A percentile compares a stretch with the other conserved stretches of the same genome.
Evolutionary conservation across 1,140 invertebrate genomes (phyloP).

Genomic region (Ostrea denselamellosa): DNA sequence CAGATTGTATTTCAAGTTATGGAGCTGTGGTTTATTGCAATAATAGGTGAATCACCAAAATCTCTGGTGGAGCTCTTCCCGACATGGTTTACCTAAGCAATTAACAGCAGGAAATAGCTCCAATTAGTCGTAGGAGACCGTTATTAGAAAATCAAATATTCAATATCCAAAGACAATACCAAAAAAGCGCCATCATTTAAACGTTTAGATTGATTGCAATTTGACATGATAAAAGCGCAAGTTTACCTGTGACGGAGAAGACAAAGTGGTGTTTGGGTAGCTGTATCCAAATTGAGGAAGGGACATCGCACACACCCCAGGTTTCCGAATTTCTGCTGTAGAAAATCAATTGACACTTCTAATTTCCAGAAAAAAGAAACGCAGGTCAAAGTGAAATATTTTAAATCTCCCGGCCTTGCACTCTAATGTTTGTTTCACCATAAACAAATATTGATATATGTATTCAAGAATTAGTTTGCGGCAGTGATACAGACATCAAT

Average conservation of each 20-base stretch:
- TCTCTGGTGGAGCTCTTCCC: background rate
- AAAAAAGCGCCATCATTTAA: conserved; percentile 6
- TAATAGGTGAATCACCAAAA: conserved; percentile 30
- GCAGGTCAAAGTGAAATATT: background rate
- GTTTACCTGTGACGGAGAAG: conserved; percentile 53
- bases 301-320: conserved; percentile 54
- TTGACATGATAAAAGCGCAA: background rate
- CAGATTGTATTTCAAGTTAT: conserved; percentile 21
- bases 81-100: background rate
- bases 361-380: conserved; percentile 30
- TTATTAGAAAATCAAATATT: conserved; percentile 40
- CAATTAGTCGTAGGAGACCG: conserved; percentile 23
- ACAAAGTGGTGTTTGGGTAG: conserved; percentile 50
- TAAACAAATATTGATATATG: conserved; percentile 5
- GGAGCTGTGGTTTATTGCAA: conserved; percentile 2
- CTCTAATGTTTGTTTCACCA: conserved; percentile 9
- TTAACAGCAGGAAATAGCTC: background rate
- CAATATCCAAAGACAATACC: background rate
- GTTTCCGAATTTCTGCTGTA: conserved; percentile 38
- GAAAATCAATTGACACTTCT: background rate
- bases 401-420: background rate
- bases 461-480: conserved; percentile 39
- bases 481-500: conserved; percentile 41
- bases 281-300: conserved; percentile 54
- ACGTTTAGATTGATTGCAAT: background rate